Base-by-base conservation (phyloP, 37 sponge, comb jelly and placozoan genomes). In the Cliona cf. orientalis region DNA sequence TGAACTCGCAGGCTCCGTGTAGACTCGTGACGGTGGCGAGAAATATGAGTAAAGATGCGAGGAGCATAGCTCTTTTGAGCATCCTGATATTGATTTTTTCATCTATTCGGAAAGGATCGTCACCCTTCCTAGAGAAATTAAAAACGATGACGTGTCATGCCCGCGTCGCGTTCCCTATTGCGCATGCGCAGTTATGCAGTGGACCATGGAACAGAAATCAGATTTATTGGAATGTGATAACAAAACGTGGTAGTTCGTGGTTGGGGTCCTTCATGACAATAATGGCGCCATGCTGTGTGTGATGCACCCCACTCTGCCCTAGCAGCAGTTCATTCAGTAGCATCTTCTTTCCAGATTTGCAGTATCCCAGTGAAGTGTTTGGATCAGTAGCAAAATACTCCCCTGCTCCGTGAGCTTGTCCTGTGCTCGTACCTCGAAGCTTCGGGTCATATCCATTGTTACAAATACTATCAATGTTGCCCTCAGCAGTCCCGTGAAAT, bases 191-290 rank as follows among this genome's bases (percentile, higher is more conserved):
- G n/a, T n/a, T n/a, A n/a, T n/a, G n/a, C n/a, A n/a, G n/a, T n/a
- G n/a, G n/a, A n/a, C n/a, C n/a, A n/a, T n/a, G n/a, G n/a, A n/a
- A n/a, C n/a, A n/a, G n/a, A n/a, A n/a, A n/a, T n/a, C n/a, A n/a
- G n/a, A n/a, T n/a, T n/a, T n/a, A 76, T 21, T 42, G 1, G 3
- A 90, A 90, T 25, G 90, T 85, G 7, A 94, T 82, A 36, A 90
- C 58, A 80, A 80, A 94, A 0, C 94, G 73, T 34, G 94, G 94
- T 21, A 94, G 80, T 57, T 94, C 94, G 55, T 90, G 87, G 26
- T 45, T 88, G 42, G 94, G 91, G 46, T 90, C 61, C 43, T 94
- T 94, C 91, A 94, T 90, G 2, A 94, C 94, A 44, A 94, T 76
- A 17, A 90, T 77, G 44, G 78, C 66, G n/a, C 87, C 88, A 83